Conservation (phyloP, 2,113 vertebrate genomes). For the Ameiurus melas region DNA sequence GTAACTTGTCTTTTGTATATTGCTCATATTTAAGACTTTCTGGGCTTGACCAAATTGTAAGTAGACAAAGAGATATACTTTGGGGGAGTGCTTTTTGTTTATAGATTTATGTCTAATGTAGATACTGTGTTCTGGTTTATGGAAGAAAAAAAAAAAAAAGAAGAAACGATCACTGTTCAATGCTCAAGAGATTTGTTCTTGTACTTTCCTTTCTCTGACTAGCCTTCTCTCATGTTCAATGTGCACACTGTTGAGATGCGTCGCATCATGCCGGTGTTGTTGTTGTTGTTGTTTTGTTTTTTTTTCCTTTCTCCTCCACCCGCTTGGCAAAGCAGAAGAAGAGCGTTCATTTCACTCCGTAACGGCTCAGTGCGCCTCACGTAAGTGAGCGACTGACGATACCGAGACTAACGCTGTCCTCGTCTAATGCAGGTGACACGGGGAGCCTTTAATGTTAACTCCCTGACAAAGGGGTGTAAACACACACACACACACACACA, state of each 20-base stretch:
- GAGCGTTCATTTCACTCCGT: slow-evolving; percentile 99
- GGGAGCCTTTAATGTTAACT: slow-evolving; percentile 62
- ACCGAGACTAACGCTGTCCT: slow-evolving; percentile 78
- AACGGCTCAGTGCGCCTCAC: slow-evolving; percentile 98
- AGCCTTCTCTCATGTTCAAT: slow-evolving; percentile 77
- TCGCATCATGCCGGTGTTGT: slow-evolving; percentile 81
- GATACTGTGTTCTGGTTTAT: slow-evolving; percentile 63
- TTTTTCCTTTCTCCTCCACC: slow-evolving; percentile 90
- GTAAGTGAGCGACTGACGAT: slow-evolving; percentile 99
- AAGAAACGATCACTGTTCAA: slow-evolving; percentile 55
- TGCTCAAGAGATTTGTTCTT: slow-evolving; percentile 63
- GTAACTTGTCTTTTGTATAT: slow-evolving; percentile 72
- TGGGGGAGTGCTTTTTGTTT: slow-evolving; percentile 63
- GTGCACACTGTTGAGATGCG: slow-evolving; percentile 78
- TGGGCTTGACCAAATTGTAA: slow-evolving; percentile 66
- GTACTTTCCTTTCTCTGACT: slow-evolving; percentile 61
- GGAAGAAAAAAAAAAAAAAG: background rate
- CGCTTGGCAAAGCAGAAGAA: slow-evolving; percentile 99
- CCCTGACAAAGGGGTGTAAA: slow-evolving; percentile 52
- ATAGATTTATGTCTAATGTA: slow-evolving; percentile 67
- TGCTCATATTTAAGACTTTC: slow-evolving; percentile 71
- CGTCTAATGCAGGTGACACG: slow-evolving; percentile 81
- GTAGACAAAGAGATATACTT: slow-evolving; percentile 60
- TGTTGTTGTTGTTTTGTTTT: slow-evolving; percentile 71
- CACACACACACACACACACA: slow-evolving; percentile 34